Evolutionary conservation across 2,113 vertebrate species (phyloP).

Genomic region (Aegotheles bennettii): DNA sequence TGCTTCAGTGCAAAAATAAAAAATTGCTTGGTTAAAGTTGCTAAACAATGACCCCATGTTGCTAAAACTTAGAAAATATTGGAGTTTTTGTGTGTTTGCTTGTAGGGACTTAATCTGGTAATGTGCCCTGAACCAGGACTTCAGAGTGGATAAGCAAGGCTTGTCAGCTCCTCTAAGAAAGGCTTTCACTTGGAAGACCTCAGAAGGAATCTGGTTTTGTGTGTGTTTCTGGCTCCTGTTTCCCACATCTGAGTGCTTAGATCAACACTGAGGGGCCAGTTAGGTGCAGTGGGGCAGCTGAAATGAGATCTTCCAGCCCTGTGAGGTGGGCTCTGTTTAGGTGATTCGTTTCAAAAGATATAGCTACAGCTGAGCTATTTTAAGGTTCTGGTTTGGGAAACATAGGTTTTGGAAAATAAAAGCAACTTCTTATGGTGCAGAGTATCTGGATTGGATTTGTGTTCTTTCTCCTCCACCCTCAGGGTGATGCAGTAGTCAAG

Average conservation of each 20-base stretch:
- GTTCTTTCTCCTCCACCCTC: background rate
- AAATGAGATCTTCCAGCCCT: background rate
- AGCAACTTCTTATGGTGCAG: background rate
- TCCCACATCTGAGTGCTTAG: background rate
- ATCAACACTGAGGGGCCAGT: background rate
- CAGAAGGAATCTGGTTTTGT: background rate
- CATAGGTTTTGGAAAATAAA: background rate
- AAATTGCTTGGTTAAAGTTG: background rate
- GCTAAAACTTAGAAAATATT: background rate
- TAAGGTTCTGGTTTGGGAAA: background rate
- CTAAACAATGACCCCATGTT: background rate
- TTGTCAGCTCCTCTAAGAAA: background rate
- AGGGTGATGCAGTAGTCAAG: background rate
- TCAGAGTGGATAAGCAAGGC: background rate
- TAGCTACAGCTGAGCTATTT: background rate
- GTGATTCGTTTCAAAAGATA: background rate
- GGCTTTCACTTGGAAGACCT: background rate
- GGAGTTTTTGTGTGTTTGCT: background rate
- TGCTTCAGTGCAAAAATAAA: background rate
- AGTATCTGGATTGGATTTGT: background rate
- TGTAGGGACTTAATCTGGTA: background rate
- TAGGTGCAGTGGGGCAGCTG: background rate
- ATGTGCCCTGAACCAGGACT: background rate
- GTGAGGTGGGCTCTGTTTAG: background rate
- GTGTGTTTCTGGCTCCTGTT: background rate